Conservation (phyloP, 2,797 vertebrate species). For the Neosilurus hyrtlii region DNA sequence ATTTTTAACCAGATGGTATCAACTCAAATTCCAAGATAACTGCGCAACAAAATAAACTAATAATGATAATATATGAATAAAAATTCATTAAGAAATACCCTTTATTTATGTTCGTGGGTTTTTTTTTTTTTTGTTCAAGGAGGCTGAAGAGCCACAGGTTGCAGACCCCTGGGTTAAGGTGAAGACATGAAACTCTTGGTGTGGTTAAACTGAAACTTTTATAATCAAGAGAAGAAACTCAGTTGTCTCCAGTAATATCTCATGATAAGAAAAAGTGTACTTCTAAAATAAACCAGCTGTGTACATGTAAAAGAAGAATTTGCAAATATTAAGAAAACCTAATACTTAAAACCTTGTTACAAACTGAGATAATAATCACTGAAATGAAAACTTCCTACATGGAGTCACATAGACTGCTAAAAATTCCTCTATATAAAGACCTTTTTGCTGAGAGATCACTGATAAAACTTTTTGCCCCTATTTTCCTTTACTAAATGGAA, state of each 20-base stretch:
- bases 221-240: not conserved
- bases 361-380: not conserved
- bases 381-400: not conserved
- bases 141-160: no score
- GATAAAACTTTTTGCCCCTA: not conserved
- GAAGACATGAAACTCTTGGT: not conserved
- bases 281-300: not conserved
- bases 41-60: no score
- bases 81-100: no score
- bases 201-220: not conserved
- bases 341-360: not conserved
- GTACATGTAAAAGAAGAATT: not conserved
- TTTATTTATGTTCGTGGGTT: no score
- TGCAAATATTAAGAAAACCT: not conserved
- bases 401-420: not conserved
- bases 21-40: no score
- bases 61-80: no score
- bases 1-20: no score
- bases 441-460: not conserved
- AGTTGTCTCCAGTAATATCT: not conserved
- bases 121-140: no score
- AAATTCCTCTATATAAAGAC: not conserved
- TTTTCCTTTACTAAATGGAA: not conserved
- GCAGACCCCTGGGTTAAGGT: not conserved
- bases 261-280: not conserved